phyloP scores from a whole-genome alignment of 1,140 invertebrate genomes.

The Ceratosolen solmsi region DNA sequence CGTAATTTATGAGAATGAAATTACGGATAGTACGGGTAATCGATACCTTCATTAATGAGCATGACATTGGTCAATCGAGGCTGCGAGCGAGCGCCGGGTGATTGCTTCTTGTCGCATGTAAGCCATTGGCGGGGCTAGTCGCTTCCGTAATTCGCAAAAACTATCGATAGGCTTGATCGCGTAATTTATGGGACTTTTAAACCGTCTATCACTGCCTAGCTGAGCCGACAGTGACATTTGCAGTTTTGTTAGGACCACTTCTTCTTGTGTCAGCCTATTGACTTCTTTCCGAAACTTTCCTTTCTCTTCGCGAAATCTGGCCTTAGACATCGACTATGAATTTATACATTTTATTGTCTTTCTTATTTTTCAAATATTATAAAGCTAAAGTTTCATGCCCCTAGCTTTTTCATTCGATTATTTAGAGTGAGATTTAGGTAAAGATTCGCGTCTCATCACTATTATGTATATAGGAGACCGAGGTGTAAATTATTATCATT shows the following conservation, averaged over 20 bases:
- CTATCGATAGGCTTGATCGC: neutral
- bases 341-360: neutral
- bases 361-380: neutral
- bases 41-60: constrained; percentile 63
- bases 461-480: neutral
- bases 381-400: neutral
- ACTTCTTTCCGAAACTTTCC: neutral
- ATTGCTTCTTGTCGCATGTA: neutral
- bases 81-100: neutral
- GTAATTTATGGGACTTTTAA: neutral
- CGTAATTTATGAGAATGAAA: constrained; percentile 20
- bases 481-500: neutral
- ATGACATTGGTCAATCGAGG: constrained; percentile 56
- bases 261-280: neutral
- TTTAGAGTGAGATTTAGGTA: neutral
- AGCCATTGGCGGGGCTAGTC: neutral
- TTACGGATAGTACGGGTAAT: constrained; percentile 50
- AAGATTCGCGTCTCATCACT: neutral
- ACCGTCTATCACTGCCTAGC: neutral
- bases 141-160: neutral
- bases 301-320: neutral
- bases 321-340: neutral
- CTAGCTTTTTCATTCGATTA: neutral
- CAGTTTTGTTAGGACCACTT: neutral
- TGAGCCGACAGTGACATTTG: neutral